Evolutionary conservation across 2,888 invertebrate species (phyloP).

Genomic region (Oscheius sp.): DNA sequence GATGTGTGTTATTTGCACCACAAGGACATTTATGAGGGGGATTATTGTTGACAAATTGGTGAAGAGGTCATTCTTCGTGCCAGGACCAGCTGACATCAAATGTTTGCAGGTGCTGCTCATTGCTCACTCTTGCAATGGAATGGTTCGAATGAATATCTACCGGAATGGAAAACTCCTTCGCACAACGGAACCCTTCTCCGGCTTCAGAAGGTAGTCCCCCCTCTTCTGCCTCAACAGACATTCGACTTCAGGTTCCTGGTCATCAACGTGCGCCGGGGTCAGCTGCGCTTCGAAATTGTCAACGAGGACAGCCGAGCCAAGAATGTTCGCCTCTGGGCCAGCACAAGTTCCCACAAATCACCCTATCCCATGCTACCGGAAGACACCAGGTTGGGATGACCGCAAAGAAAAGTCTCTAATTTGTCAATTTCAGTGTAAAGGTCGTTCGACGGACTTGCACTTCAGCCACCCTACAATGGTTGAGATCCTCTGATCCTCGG

Average conservation of each 20-base stretch:
- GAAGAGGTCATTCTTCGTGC: not conserved
- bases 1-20: constrained; percentile 19
- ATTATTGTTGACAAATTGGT: constrained; percentile 1
- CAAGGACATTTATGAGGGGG: constrained; percentile 2
- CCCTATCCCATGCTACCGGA: constrained; percentile 66
- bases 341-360: constrained; percentile 51
- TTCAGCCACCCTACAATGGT: constrained; percentile 57
- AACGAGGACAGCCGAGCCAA: constrained; percentile 60
- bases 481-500: constrained; percentile 50
- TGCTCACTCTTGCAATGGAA: constrained; percentile 63
- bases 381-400: constrained; percentile 57
- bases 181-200: constrained; percentile 59
- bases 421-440: constrained; percentile 52
- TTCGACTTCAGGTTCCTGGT: constrained; percentile 53
- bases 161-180: constrained; percentile 57
- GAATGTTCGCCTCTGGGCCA: constrained; percentile 55
- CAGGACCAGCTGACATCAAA: too few relatives aligned
- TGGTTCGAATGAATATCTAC: constrained; percentile 58
- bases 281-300: constrained; percentile 58
- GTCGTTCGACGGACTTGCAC: constrained; percentile 49
- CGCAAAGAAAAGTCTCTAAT: constrained; percentile 1
- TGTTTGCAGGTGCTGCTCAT: constrained; percentile 57
- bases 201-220: constrained; percentile 51
- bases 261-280: constrained; percentile 55
- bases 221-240: not conserved